Conservation (phyloP, 1,140 invertebrate species). For the Drosophila simulans region DNA sequence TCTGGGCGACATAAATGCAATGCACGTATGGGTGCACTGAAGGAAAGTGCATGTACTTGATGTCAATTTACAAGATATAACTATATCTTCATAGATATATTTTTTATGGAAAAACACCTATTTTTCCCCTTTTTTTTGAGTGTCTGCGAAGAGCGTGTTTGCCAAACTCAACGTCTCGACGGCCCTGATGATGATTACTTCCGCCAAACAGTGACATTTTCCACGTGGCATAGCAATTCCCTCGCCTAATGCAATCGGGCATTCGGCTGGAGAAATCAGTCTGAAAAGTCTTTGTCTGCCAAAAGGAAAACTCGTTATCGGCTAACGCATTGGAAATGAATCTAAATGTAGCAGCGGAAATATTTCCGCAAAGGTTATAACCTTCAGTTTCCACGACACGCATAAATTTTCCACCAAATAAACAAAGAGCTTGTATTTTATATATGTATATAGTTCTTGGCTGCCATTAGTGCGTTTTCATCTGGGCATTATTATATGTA, state of each 20-base stretch:
- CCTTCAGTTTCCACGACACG: not conserved
- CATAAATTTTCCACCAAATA: conserved; percentile 22
- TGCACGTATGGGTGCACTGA: conserved; percentile 6
- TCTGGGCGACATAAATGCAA: conserved; percentile 37
- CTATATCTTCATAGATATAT: no score
- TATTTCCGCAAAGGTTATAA: conserved; percentile 14
- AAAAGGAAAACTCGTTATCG: conserved; percentile 10
- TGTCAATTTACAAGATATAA: no score
- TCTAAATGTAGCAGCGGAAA: conserved; percentile 7
- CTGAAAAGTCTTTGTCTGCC: conserved; percentile 18
- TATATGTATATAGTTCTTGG: not conserved
- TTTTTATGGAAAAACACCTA: no score
- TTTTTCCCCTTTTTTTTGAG: not conserved
- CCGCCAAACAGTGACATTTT: conserved; percentile 54
- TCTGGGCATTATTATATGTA: conserved; percentile 15
- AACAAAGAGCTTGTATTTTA: not conserved
- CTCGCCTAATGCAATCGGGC: conserved; percentile 17
- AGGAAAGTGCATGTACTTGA: not conserved
- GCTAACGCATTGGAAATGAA: conserved; percentile 10
- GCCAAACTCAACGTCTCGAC: conserved; percentile 35
- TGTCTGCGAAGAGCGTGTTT: conserved; percentile 31
- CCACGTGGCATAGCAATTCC: conserved; percentile 33
- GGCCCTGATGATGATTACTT: conserved; percentile 50
- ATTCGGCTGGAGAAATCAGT: conserved; percentile 30
- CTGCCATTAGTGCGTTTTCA: conserved; percentile 6